Evolutionary conservation across 1,140 invertebrate species (phyloP).

Genomic region (Lasaia peninsularis): DNA sequence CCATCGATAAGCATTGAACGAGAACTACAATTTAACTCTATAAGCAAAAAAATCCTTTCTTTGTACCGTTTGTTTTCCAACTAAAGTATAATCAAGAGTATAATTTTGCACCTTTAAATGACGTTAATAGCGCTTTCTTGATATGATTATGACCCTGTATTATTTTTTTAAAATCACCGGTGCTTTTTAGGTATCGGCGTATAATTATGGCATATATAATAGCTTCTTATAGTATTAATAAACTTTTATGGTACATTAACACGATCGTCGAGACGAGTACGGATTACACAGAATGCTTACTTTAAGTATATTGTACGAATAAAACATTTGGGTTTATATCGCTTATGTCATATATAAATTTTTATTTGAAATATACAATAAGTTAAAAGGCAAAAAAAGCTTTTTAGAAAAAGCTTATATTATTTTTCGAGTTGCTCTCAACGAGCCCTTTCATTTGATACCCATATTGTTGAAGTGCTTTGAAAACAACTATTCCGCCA

Average conservation of each 20-base stretch:
- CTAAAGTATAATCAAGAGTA: constrained; percentile 26
- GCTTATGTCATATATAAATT: no score
- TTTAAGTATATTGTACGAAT: no score
- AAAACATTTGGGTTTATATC: no score
- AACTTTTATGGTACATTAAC: constrained; percentile 41
- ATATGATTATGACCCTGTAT: constrained; percentile 31
- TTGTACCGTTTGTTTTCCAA: constrained; percentile 22
- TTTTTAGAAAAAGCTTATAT: no score
- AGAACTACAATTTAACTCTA: constrained; percentile 17
- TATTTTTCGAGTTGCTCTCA: no score
- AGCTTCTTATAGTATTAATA: constrained; percentile 36
- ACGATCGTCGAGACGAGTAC: constrained; percentile 26
- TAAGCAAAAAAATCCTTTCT: constrained; percentile 12
- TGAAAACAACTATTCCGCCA: no score
- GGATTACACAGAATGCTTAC: not conserved
- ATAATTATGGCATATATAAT: constrained; percentile 30
- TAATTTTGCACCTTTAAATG: constrained; percentile 44
- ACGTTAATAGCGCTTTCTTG: constrained; percentile 34
- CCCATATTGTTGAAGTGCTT: no score
- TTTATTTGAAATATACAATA: no score
- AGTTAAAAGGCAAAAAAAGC: no score
- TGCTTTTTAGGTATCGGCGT: constrained; percentile 21
- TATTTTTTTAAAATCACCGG: constrained; percentile 31
- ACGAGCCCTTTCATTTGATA: no score
- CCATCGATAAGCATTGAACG: constrained; percentile 8